Base-by-base conservation (phyloP, 2,797 vertebrate genomes). In the Decapterus maruadsi region DNA sequence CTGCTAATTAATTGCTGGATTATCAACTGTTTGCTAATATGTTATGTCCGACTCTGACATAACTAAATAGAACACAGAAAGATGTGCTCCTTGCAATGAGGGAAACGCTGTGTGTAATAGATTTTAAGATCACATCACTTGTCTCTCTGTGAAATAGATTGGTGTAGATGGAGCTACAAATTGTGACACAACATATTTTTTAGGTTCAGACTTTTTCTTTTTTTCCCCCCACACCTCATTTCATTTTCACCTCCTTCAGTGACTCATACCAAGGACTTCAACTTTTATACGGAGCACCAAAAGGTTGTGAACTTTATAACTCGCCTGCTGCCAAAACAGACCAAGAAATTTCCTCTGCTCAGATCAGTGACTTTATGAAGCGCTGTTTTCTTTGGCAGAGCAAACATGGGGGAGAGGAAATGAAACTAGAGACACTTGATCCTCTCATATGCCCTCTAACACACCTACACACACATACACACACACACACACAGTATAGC, bases 391-490 rank as follows among this genome's bases (percentile, higher is more conserved):
- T 83, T 92, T 92, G 87, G 86, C 83, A 48, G 69, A 64, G 56
- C 64, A 72, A 80, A 85, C 55, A 55, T 66, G 60, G 58, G 16
- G 55, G 58, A 85, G 59, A 88, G 93, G 89, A 93, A 94, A 93
- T 93, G 66, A 92, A 90, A 90, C 71, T 22, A 57, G 86, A 87
- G 82, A 88, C 73, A 91, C 83, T 87, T 84, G 84, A 87, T 86
- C 80, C 77, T 46, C 68, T 78, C 71, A 43, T 75, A 79, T 77
- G 75, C 66, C 72, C 76, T 66, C 40, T 43, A 66, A 78, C 72
- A 71, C 29, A 78, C 65, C 31, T 29, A 64, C 58, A 57, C 57
- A 67, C 59, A 75, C 59, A 48, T 63, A 58, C 19, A 62, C 38
- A 60, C 55, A 74, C 58, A 62, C n/a, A 60, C 48, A 58, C 53